A percentile compares a stretch with the other conserved stretches of the same genome.
Conservation (phyloP, 2,113 vertebrate genomes). For the Pollachius pollachius region DNA sequence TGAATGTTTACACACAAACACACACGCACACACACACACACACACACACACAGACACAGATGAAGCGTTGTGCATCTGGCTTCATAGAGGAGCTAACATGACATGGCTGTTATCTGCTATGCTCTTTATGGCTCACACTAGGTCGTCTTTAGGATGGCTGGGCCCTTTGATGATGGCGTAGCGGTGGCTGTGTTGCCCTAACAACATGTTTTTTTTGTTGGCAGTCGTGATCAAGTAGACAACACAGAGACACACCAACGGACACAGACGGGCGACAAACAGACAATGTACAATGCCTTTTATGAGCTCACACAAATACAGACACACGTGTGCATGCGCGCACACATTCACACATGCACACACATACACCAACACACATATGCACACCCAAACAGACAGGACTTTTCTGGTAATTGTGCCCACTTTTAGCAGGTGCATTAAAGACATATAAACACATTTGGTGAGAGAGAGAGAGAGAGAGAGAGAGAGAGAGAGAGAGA, state of each 20-base stretch:
- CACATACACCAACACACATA: background rate
- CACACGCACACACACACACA: slow-evolving; percentile 11
- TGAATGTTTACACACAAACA: slow-evolving; percentile 43
- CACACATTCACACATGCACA: background rate
- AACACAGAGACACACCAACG: too few relatives aligned
- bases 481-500: too few relatives aligned
- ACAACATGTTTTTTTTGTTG: too few relatives aligned
- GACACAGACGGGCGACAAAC: too few relatives aligned
- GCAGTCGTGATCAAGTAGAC: too few relatives aligned
- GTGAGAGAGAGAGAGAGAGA: too few relatives aligned
- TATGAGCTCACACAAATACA: slow-evolving; percentile 9
- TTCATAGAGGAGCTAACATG: slow-evolving; percentile 64
- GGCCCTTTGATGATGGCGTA: too few relatives aligned
- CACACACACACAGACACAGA: slow-evolving; percentile 7
- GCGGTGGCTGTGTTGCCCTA: too few relatives aligned
- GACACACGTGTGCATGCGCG: background rate
- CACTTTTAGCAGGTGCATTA: too few relatives aligned
- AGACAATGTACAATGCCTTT: slow-evolving; percentile 5
- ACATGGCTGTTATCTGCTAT: slow-evolving; percentile 70
- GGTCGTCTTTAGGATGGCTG: slow-evolving; percentile 68
- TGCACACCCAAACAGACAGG: background rate
- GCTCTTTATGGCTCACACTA: slow-evolving; percentile 72
- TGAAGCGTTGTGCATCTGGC: slow-evolving; percentile 47
- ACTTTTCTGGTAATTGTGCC: too few relatives aligned
- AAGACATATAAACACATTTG: too few relatives aligned